A percentile compares a stretch with the other conserved stretches of the same genome.
These are phyloP conservation scores for Rhagophthalmus giganteus DNA, from an alignment of 2,888 invertebrate genomes.

Conservation along the genomic window DNA sequence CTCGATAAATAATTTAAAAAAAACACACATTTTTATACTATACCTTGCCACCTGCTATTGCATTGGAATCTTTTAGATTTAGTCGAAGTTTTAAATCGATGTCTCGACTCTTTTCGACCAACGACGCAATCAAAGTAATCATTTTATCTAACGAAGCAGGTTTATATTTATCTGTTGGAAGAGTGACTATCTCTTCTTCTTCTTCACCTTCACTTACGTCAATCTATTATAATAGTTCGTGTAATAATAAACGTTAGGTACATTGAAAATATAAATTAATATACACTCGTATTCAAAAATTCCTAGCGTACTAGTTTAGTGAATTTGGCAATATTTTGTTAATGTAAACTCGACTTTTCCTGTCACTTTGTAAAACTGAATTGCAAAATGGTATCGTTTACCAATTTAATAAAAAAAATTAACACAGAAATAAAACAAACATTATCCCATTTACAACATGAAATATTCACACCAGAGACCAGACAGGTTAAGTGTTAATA, in stretches of 20 bases:
- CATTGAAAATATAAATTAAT: too few species aligned
- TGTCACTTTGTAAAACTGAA: too few species aligned
- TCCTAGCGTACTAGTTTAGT: too few species aligned
- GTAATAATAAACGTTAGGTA: too few species aligned
- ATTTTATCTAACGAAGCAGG: slow-evolving; percentile 93
- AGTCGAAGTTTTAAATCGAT: slow-evolving; percentile 74
- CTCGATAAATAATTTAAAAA: slow-evolving; percentile 13
- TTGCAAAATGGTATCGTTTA: too few species aligned
- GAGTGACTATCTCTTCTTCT: slow-evolving; percentile 67
- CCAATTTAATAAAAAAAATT: too few species aligned
- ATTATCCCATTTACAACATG: too few species aligned
- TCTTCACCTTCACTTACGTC: slow-evolving; percentile 74
- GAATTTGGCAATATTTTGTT: too few species aligned
- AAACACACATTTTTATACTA: slow-evolving; percentile 14
- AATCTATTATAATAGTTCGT: slow-evolving; percentile 48
- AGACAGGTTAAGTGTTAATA: too few species aligned
- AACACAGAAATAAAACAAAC: too few species aligned
- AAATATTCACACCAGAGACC: too few species aligned
- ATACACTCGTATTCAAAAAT: slow-evolving; percentile 1
- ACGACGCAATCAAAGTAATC: slow-evolving; percentile 85
- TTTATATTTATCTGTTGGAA: slow-evolving; percentile 75
- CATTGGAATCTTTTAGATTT: slow-evolving; percentile 76
- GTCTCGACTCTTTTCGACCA: slow-evolving; percentile 87
- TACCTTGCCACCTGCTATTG: slow-evolving; percentile 85
- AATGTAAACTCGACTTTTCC: too few species aligned